Base-by-base conservation (phyloP, 2,888 invertebrate genomes). In the Tanytarsus gracilentus region DNA sequence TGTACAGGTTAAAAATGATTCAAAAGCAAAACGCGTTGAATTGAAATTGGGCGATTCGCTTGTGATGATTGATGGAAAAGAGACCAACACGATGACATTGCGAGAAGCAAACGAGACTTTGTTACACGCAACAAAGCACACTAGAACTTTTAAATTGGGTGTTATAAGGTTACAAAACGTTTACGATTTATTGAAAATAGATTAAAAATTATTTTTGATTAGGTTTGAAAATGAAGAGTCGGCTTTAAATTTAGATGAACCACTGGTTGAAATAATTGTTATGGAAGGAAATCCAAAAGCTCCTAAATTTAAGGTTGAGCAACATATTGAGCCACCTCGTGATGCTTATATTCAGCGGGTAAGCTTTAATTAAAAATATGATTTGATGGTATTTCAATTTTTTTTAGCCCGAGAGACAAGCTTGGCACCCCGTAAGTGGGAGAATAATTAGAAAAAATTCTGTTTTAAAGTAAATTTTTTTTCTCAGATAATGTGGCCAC, bases 211-310 rank as follows among this genome's bases (percentile, higher is more conserved):
- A 25, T 49, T 16, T 18, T 40, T 27, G 25, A 26, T 25, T 2
- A 53, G 53, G 18, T 55, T 55, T 25, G 3, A 39, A 18, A 40
- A 55, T 39, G 40, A 40, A 5, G 55, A 55, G n/a, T n/a, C n/a
- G 40, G 16, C 39, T 26, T 18, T 6, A 2, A 55, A 55, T 14
- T 16, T 14, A 9, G 27, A 25, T 6, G 7, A 14, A n/a, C 36
- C 25, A 3, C 16, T 39, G 25, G 39, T 55, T 0, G 39, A 55
- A 16, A 40, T 40, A 25, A 8, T 55, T 40, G 40, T 40, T 3
- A 55, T 55, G 39, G 55, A 55, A 39, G 55, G 55, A 23, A 55
- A 55, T 55, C 55, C 55, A 26, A 55, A 39, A 27, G 55, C 55
- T 7, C 55, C 55, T 16, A 30, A 16, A 18, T 40, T 55, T 27